Base-by-base conservation (phyloP, 2,113 vertebrate genomes). In the Psephotus haematonotus region DNA sequence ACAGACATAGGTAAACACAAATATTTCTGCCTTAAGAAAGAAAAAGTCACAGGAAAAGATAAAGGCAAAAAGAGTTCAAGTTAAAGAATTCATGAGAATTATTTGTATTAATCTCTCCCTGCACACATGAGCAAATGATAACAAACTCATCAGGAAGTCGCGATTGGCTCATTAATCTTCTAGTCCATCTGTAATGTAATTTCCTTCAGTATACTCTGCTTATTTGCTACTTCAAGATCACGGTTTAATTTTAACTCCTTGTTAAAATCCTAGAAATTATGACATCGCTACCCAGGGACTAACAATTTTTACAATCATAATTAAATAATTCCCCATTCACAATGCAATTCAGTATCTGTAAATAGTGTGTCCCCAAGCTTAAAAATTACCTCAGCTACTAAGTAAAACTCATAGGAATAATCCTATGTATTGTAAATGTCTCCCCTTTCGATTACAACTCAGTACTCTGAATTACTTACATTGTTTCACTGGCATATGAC, bases 111-210 rank as follows among this genome's bases (percentile, higher is more conserved):
- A 94, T 90, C 93, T 94, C 77, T 86, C 86, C 62, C 90, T 89
- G 93, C 86, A 94, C 86, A 84, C 29, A 29, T 19, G 60, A 93
- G 76, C 57, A 91, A 91, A 87, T 43, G 75, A 60, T 71, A 94
- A 94, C 76, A 94, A 96, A 93, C 55, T 82, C 91, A 79, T 87
- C 88, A 94, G 92, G 91, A 97, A 93, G 77, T n/a, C 65, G 57
- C 0, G 0, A 89, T 5, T 53, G 70, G 77, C 88, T 92, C 77
- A 63, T 88, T 92, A 88, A 95, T 94, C 93, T 95, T 92, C 78
- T 3, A 68, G 77, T 46, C 64, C 80, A 92, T 85, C 95, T 96
- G 91, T 87, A 94, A 86, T 67, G 83, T 88, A 86, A 79, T 87
- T 95, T 95, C 91, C 88, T 91, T 69, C 15, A 4, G 41, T 37